A percentile compares a stretch with the other conserved stretches of the same genome.
These are phyloP conservation scores for Drosophila birchii DNA, from an alignment of 2,888 invertebrate genomes.

Conservation along the genomic window DNA sequence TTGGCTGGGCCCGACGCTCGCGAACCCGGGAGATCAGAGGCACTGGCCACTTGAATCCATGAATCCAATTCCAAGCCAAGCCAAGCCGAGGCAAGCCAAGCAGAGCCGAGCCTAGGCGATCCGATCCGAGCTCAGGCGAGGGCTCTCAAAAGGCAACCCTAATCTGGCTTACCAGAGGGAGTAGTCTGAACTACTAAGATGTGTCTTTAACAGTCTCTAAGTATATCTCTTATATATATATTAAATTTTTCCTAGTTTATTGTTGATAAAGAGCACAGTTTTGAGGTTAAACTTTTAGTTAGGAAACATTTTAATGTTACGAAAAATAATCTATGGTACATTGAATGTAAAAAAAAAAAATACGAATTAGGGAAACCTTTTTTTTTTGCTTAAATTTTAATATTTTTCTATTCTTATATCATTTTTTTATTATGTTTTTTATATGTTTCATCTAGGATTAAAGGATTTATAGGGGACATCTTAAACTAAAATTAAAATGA, in stretches of 20 bases:
- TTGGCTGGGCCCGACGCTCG: conserved; percentile 22
- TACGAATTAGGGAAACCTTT: no score
- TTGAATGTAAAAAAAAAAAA: no score
- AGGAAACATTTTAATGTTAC: no score
- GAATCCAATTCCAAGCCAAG: conserved; percentile 29
- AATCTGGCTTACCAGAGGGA: conserved; percentile 54
- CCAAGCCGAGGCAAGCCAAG: conserved; percentile 3
- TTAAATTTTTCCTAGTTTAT: neutral
- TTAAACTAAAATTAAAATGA: no score
- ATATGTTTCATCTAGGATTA: no score
- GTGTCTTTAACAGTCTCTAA: neutral
- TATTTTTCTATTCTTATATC: no score
- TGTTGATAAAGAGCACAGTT: no score
- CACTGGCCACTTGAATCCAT: conserved; percentile 68
- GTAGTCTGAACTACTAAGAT: conserved; percentile 7
- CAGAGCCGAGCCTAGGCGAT: conserved; percentile 11
- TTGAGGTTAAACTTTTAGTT: neutral
- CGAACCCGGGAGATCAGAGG: conserved; percentile 51
- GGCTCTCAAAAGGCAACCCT: conserved; percentile 60
- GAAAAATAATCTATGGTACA: no score
- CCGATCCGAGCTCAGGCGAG: conserved; percentile 29
- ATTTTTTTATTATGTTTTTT: no score
- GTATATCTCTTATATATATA: neutral
- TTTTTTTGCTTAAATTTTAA: no score
- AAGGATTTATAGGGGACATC: no score